These are phyloP conservation scores for Patiria miniata DNA, from an alignment of 35 echinoderm and acorn worm genomes.

Conservation along the genomic window DNA sequence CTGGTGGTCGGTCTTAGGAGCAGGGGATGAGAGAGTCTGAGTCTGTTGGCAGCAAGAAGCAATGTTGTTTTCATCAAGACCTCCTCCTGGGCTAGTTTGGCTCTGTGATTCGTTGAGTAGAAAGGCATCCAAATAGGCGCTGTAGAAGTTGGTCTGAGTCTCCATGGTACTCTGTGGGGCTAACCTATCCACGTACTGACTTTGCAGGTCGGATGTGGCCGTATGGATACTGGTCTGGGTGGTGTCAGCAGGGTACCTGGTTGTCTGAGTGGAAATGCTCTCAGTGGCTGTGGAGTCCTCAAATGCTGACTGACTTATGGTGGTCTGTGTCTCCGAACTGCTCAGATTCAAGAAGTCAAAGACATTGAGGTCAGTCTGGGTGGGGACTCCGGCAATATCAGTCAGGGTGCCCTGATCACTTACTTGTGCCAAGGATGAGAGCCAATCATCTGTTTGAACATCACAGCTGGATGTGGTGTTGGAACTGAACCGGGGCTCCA, in stretches of 20 bases:
- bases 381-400: not conserved
- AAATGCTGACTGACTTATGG: not conserved
- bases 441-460: conserved; percentile 10
- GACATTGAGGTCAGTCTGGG: not conserved
- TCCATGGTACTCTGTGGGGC: not conserved
- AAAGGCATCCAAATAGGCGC: not conserved
- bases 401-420: not conserved
- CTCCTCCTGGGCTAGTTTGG: not conserved
- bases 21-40: not conserved
- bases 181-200: not conserved
- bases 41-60: conserved; percentile 25
- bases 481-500: not conserved
- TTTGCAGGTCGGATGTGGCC: not conserved
- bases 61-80: not conserved
- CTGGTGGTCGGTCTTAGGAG: conserved; percentile 1
- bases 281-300: not conserved
- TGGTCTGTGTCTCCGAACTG: not conserved
- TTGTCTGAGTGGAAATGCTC: not conserved
- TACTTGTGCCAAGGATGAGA: not conserved
- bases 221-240: conserved; percentile 7
- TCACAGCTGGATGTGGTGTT: conserved; percentile 5
- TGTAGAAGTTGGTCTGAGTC: conserved; percentile 12
- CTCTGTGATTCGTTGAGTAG: conserved; percentile 17
- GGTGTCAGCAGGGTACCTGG: not conserved
- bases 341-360: not conserved